phyloP scores from a whole-genome alignment of 2,113 vertebrate genomes.

The Macaca nemestrina region DNA sequence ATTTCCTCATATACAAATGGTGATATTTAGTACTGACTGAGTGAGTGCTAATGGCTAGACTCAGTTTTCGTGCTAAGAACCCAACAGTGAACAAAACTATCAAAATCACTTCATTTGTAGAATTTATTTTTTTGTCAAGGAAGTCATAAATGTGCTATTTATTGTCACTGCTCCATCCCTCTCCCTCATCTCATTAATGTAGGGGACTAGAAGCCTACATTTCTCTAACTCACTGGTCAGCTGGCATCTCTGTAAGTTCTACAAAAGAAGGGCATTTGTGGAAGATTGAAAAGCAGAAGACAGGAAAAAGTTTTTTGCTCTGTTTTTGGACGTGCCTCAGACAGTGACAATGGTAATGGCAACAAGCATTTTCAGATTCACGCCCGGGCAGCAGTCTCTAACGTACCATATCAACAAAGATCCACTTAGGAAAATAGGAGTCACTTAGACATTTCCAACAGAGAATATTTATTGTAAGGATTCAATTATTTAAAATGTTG shows the following conservation, averaged over 20 bases:
- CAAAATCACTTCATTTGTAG: neutral
- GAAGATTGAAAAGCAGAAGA: neutral
- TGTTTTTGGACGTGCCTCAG: neutral
- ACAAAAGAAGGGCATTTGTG: neutral
- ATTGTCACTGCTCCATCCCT: neutral
- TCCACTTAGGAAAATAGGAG: neutral
- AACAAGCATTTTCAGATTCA: neutral
- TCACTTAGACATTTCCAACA: neutral
- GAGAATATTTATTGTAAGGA: neutral
- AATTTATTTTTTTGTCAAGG: neutral
- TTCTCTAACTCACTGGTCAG: neutral
- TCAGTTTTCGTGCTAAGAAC: neutral
- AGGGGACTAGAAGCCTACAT: neutral
- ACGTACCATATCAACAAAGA: neutral
- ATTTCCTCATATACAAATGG: neutral
- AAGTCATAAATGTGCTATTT: neutral
- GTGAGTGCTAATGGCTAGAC: neutral
- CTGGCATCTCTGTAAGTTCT: neutral
- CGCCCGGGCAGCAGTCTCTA: neutral
- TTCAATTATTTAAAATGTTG: neutral
- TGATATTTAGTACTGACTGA: neutral
- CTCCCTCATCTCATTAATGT: neutral
- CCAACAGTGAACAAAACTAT: neutral
- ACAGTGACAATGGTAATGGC: neutral
- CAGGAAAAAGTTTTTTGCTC: neutral